Conservation (phyloP, 2,888 invertebrate species). For the Bimastos eiseni region DNA sequence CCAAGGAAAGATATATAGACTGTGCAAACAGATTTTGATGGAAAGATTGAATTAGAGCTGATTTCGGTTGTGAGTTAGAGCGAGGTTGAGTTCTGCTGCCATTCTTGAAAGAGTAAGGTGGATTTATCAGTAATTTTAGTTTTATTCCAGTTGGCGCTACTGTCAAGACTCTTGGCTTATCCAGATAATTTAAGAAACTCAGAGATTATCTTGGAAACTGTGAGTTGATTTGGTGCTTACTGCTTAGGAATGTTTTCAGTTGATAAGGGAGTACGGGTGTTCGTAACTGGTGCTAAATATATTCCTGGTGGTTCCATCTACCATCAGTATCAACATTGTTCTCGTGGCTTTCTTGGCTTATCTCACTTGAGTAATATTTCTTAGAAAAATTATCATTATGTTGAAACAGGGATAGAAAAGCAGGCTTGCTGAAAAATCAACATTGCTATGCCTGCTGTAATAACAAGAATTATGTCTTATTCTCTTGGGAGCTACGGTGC, state of each 20-base stretch:
- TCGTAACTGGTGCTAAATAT: too few relatives aligned
- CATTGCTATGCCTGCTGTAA: background rate
- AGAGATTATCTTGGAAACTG: too few relatives aligned
- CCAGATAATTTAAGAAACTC: background rate
- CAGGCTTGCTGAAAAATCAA: background rate
- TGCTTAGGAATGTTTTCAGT: too few relatives aligned
- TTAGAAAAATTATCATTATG: background rate
- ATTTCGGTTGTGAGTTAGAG: background rate
- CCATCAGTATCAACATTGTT: too few relatives aligned
- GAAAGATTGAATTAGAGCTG: background rate
- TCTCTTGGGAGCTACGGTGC: background rate
- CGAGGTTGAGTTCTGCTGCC: background rate
- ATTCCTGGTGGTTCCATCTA: too few relatives aligned
- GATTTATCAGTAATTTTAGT: background rate
- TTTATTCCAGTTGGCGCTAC: background rate
- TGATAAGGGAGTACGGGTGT: too few relatives aligned
- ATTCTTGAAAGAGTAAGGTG: background rate
- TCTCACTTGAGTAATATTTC: background rate
- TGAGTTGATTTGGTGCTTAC: too few relatives aligned
- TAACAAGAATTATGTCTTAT: background rate
- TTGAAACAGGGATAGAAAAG: background rate
- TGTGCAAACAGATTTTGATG: background rate
- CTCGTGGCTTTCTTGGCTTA: background rate
- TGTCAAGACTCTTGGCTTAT: background rate
- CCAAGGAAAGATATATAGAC: background rate